A percentile compares a stretch with the other conserved stretches of the same genome.
Conservation (phyloP, 2,113 vertebrate species). For the Vidua chalybeata region DNA sequence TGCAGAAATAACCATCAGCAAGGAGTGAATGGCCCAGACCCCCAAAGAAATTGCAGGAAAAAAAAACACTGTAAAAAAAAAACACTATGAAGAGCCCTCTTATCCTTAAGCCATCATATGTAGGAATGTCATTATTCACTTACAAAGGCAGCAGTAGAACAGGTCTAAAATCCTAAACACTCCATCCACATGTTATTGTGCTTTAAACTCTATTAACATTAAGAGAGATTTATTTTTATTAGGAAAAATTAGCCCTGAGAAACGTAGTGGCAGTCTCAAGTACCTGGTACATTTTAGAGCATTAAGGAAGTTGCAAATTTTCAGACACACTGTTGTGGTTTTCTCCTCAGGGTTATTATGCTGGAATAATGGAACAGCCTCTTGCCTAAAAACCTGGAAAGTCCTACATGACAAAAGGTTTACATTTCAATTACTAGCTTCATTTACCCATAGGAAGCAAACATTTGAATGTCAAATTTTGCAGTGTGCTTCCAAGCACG, state of each 20-base stretch:
- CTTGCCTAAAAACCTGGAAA: conserved; percentile 17
- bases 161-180: background rate
- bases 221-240: background rate
- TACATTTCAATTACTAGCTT: conserved; percentile 31
- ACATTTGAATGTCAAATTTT: conserved; percentile 9
- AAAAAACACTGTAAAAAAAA: background rate
- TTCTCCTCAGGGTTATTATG: conserved; percentile 18
- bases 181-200: background rate
- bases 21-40: background rate
- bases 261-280: background rate
- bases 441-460: conserved; percentile 10
- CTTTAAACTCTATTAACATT: background rate
- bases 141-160: background rate
- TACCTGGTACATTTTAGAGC: background rate
- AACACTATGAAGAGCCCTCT: fast-evolving
- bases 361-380: conserved; percentile 26
- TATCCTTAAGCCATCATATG: background rate
- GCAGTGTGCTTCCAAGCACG: background rate
- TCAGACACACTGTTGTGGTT: background rate
- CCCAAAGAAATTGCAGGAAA: background rate
- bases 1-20: background rate
- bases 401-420: conserved; percentile 20
- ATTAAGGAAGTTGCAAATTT: background rate
- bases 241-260: background rate
- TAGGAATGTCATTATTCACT: background rate